Evolutionary conservation across 2,888 invertebrate genomes (phyloP).

Genomic region (Tanytarsus gracilentus): DNA sequence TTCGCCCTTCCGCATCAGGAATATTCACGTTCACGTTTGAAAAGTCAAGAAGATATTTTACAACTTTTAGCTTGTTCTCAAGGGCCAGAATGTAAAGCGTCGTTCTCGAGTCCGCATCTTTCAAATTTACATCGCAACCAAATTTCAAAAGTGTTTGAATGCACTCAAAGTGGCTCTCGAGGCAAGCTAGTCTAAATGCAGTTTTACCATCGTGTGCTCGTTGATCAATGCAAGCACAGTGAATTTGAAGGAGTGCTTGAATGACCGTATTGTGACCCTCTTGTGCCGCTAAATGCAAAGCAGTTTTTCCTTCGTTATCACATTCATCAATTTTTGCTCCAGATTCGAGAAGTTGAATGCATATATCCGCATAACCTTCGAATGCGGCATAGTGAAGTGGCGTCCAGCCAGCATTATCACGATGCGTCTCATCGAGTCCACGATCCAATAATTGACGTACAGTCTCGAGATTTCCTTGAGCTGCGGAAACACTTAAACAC

Average conservation of each 20-base stretch:
- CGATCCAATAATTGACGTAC: conserved; percentile 81
- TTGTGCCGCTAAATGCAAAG: conserved; percentile 80
- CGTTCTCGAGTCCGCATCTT: conserved; percentile 86
- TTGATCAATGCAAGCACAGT: conserved; percentile 72
- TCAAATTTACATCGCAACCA: conserved; percentile 76
- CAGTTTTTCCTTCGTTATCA: conserved; percentile 85
- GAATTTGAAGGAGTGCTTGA: conserved; percentile 57
- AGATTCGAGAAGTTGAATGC: conserved; percentile 56
- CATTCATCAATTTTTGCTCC: conserved; percentile 82
- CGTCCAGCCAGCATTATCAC: conserved; percentile 95
- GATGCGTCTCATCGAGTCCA: conserved; percentile 75
- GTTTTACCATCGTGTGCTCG: conserved; percentile 86
- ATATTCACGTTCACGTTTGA: conserved; percentile 75
- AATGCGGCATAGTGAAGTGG: conserved; percentile 93
- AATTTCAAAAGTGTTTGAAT: conserved; percentile 53
- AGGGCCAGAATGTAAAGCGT: conserved; percentile 85
- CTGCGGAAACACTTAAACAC: conserved; percentile 47
- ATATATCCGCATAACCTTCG: conserved; percentile 55
- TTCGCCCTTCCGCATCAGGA: conserved; percentile 82
- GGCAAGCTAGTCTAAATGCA: conserved; percentile 55
- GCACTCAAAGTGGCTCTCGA: conserved; percentile 61
- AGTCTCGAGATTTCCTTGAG: conserved; percentile 66
- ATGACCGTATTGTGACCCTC: conserved; percentile 64
- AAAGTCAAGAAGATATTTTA: conserved; percentile 66
- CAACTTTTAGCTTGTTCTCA: conserved; percentile 77